A percentile compares a stretch with the other conserved stretches of the same genome.
These are phyloP conservation scores for Piscicola geometra DNA, from an alignment of 2,888 invertebrate species.

Conservation along the genomic window DNA sequence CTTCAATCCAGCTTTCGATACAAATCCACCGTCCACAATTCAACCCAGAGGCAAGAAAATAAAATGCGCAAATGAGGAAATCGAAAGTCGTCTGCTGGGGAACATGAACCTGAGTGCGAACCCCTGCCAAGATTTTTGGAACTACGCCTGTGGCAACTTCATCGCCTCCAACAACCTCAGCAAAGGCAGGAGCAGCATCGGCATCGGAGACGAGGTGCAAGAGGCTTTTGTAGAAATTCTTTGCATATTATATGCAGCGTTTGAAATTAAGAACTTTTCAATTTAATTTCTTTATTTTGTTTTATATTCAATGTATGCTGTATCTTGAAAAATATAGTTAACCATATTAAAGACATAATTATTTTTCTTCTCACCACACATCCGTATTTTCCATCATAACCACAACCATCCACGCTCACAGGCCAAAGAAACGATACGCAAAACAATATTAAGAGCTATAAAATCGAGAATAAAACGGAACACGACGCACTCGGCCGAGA, in stretches of 20 bases:
- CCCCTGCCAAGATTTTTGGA: slow-evolving; percentile 78
- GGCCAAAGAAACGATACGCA: not conserved
- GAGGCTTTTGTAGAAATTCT: too few relatives aligned
- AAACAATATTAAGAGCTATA: not conserved
- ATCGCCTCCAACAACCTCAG: slow-evolving; percentile 35
- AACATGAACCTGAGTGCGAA: slow-evolving; percentile 70
- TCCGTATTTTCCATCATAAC: not conserved
- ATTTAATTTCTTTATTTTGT: too few relatives aligned
- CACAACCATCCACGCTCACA: not conserved
- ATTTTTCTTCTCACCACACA: too few relatives aligned
- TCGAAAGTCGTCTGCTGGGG: not conserved
- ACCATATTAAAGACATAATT: too few relatives aligned
- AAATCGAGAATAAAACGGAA: slow-evolving; percentile 1
- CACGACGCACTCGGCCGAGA: slow-evolving; percentile 30
- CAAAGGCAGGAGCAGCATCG: slow-evolving; percentile 30
- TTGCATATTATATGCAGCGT: too few relatives aligned
- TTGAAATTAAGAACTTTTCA: too few relatives aligned
- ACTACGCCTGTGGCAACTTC: slow-evolving; percentile 66
- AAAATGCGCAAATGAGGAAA: slow-evolving; percentile 1
- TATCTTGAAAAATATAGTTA: too few relatives aligned
- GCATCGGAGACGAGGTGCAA: slow-evolving; percentile 32
- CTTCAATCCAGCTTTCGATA: too few relatives aligned
- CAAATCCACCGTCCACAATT: too few relatives aligned
- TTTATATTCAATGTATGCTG: too few relatives aligned
- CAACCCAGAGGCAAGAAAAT: too few relatives aligned